A percentile compares a stretch with the other conserved stretches of the same genome.
Conservation (phyloP, 2,113 vertebrate species). For the Sinosuthora webbiana region DNA sequence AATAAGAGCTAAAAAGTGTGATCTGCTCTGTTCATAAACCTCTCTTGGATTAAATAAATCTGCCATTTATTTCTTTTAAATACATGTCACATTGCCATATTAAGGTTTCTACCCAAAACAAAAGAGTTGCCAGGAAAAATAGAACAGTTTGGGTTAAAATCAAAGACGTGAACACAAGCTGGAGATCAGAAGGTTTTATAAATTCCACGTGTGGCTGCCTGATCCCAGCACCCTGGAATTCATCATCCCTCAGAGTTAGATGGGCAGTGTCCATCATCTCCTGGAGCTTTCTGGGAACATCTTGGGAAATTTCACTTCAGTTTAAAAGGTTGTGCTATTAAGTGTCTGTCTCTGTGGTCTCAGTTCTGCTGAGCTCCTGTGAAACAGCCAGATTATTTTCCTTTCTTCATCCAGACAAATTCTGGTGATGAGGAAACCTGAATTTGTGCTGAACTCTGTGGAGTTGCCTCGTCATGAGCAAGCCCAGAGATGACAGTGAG, state of each 20-base stretch:
- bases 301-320: background rate
- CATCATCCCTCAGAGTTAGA: background rate
- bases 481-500: background rate
- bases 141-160: background rate
- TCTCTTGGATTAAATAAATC: background rate
- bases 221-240: background rate
- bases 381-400: background rate
- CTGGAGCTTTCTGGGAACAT: background rate
- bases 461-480: background rate
- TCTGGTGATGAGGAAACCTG: background rate
- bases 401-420: background rate
- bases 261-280: background rate
- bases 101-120: background rate
- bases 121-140: background rate
- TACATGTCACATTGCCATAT: background rate
- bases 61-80: background rate
- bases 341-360: background rate
- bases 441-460: background rate
- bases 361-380: background rate
- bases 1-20: background rate
- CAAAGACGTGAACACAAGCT: background rate
- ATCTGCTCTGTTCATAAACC: background rate
- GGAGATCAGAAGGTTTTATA: background rate
- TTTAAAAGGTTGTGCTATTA: background rate
- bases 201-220: background rate